These are phyloP conservation scores for Aldrovandia affinis DNA, from an alignment of 2,797 vertebrate genomes.

Conservation along the genomic window DNA sequence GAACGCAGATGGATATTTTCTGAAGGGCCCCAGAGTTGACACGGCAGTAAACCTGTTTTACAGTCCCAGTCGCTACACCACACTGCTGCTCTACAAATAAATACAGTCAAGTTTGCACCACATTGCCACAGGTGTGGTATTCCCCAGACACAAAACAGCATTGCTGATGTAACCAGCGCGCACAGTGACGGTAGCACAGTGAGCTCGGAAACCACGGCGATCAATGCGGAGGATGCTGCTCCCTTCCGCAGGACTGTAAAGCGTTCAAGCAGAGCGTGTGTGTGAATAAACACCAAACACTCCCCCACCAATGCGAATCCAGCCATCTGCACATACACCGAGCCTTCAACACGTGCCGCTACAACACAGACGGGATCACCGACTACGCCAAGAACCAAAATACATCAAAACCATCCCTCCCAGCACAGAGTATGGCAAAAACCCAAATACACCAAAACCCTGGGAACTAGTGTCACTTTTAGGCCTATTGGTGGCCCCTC, in stretches of 20 bases:
- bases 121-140: too few species aligned
- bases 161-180: background rate
- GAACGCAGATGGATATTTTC: too few species aligned
- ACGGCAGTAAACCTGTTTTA: too few species aligned
- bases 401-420: conserved; percentile 65
- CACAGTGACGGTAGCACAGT: background rate
- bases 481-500: conserved; percentile 27
- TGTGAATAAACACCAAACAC: conserved; percentile 63
- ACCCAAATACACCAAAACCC: conserved; percentile 38
- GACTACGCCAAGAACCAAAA: conserved; percentile 65
- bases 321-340: conserved; percentile 62
- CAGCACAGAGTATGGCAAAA: conserved; percentile 52
- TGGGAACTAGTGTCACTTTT: conserved; percentile 21
- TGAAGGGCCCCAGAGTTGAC: too few species aligned
- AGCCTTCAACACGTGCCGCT: conserved; percentile 72
- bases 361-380: conserved; percentile 78
- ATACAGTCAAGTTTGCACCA: too few species aligned
- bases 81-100: too few species aligned
- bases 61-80: too few species aligned
- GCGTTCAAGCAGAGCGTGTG: conserved; percentile 5
- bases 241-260: background rate
- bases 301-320: conserved; percentile 54
- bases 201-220: background rate
- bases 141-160: background rate
- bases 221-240: background rate